Evolutionary conservation across 2,888 invertebrate genomes (phyloP).

Genomic region (Selenia dentaria): DNA sequence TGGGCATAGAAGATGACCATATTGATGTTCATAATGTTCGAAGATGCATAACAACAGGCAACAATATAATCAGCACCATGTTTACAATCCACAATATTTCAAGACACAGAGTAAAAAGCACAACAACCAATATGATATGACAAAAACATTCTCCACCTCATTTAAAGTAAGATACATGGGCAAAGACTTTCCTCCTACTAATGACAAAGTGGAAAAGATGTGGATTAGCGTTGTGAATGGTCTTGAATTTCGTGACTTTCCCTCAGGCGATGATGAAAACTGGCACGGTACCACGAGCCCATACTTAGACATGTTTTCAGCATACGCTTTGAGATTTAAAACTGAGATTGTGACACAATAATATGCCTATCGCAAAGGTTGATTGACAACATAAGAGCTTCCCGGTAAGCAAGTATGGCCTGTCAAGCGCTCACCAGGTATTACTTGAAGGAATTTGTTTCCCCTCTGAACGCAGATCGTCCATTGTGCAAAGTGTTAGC

Average conservation of each 20-base stretch:
- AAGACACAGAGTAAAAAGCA: neutral
- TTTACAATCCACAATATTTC: neutral
- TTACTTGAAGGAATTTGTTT: slow-evolving; percentile 34
- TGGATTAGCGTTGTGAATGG: neutral
- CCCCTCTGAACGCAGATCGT: slow-evolving; percentile 36
- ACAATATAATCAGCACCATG: neutral
- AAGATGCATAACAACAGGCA: neutral
- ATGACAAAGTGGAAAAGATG: neutral
- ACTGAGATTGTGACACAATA: neutral
- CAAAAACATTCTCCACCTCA: neutral
- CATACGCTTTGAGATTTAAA: neutral
- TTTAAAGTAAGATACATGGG: neutral
- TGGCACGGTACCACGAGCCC: slow-evolving; percentile 10
- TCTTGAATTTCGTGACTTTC: neutral
- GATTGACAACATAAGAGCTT: neutral
- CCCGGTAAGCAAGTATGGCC: slow-evolving; percentile 28
- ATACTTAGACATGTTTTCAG: neutral
- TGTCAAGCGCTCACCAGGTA: slow-evolving; percentile 38
- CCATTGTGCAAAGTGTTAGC: slow-evolving; percentile 33
- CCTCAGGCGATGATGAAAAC: neutral
- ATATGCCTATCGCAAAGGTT: neutral
- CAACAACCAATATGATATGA: neutral
- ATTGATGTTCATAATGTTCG: neutral
- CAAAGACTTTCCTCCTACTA: neutral
- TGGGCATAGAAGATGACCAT: neutral